A percentile compares a stretch with the other conserved stretches of the same genome.
phyloP scores from a whole-genome alignment of 2,113 vertebrate genomes.

The Semnornis frantzii region DNA sequence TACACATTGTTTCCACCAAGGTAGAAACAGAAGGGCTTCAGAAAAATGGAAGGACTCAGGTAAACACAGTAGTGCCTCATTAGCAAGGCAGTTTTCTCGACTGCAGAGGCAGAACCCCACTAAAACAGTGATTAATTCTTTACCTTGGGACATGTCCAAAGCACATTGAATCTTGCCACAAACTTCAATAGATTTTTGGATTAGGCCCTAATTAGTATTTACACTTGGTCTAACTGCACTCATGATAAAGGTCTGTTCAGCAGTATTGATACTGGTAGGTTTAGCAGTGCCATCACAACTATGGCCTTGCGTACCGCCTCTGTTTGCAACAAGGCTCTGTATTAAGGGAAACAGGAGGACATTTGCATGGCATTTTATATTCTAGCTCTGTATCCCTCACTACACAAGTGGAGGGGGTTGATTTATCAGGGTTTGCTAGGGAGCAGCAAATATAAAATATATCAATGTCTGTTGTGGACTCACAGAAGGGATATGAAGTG shows the following conservation, averaged over 20 bases:
- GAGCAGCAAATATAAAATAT: background rate
- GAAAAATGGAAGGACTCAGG: background rate
- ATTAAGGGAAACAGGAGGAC: background rate
- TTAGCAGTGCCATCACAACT: background rate
- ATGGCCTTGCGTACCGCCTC: rapidly evolving
- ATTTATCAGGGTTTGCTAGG: background rate
- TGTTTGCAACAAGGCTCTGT: background rate
- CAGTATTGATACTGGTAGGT: background rate
- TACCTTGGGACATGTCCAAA: background rate
- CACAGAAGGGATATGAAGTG: background rate
- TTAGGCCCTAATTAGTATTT: conserved; percentile 38
- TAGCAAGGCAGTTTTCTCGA: background rate
- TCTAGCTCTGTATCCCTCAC: background rate
- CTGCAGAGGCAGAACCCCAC: background rate
- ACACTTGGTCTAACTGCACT: background rate
- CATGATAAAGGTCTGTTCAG: background rate
- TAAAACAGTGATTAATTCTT: conserved; percentile 6
- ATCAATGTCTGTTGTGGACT: background rate
- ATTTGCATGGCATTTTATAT: background rate
- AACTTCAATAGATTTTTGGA: background rate
- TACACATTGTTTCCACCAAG: background rate
- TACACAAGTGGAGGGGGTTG: background rate
- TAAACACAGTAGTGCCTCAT: background rate
- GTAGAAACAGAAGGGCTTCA: background rate
- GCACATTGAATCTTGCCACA: background rate